Conservation (phyloP, 2,797 vertebrate species). For the Adelosebastes latens region DNA sequence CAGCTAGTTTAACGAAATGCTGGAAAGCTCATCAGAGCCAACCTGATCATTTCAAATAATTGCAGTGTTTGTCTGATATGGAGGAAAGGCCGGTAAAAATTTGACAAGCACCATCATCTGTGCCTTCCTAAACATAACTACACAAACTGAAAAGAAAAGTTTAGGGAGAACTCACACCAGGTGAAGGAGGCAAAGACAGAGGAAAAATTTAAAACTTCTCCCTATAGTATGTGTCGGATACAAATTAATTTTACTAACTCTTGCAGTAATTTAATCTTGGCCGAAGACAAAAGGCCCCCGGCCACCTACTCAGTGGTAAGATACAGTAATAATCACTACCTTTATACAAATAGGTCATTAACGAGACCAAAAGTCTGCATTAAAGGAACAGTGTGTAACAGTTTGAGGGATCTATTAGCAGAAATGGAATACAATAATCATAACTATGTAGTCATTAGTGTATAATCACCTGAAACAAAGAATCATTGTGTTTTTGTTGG, state of each 20-base stretch:
- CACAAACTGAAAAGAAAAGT: background rate
- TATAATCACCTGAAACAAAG: too few species aligned
- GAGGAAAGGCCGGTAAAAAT: background rate
- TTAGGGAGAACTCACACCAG: background rate
- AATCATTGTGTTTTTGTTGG: too few species aligned
- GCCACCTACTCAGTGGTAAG: background rate
- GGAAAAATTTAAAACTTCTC: background rate
- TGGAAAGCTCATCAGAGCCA: background rate
- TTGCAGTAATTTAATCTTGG: background rate
- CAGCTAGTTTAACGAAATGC: background rate
- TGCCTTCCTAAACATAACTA: background rate
- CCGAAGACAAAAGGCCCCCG: background rate
- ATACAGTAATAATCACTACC: background rate
- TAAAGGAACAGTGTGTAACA: too few species aligned
- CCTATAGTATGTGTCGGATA: accelerated
- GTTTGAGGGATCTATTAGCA: too few species aligned
- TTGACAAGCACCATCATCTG: background rate
- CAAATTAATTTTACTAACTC: background rate
- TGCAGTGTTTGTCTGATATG: background rate
- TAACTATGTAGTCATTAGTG: too few species aligned
- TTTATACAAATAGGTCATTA: background rate
- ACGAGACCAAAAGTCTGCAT: background rate
- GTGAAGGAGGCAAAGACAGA: background rate
- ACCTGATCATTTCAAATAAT: background rate
- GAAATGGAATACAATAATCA: too few species aligned